Conservation (phyloP, 2,888 invertebrate genomes). For the Cerastis rubricosa region DNA sequence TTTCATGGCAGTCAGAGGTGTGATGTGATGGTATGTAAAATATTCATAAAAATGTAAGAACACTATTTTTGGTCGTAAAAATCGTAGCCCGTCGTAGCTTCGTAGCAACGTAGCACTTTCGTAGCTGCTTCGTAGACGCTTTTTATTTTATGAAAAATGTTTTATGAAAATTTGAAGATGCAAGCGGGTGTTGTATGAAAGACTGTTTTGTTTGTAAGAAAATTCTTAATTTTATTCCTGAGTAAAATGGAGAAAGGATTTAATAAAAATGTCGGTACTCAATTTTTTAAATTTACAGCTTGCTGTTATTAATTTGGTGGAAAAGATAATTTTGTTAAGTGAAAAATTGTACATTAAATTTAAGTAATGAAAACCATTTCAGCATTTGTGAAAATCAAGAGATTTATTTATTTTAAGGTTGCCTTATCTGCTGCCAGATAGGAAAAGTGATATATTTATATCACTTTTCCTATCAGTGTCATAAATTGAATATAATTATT, state of each 20-base stretch:
- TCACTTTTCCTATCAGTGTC: too few species aligned
- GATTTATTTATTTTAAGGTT: background rate
- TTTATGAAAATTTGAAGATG: constrained; percentile 40
- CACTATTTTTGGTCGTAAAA: constrained; percentile 10
- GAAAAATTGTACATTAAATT: background rate
- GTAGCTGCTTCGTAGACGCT: constrained; percentile 27
- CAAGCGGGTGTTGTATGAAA: constrained; percentile 17
- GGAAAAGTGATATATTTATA: too few species aligned
- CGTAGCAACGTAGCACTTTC: constrained; percentile 12
- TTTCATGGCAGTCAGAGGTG: too few species aligned
- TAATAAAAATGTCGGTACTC: constrained; percentile 21
- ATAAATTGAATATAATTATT: background rate
- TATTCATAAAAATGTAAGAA: constrained; percentile 8
- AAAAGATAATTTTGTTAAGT: background rate
- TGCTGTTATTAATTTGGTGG: background rate
- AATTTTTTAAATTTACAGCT: constrained; percentile 11
- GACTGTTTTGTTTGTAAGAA: constrained; percentile 6
- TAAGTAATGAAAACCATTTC: background rate
- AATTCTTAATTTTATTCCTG: constrained; percentile 35
- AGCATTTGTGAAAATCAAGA: background rate
- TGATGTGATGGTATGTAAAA: background rate
- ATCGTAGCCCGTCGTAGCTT: constrained; percentile 7
- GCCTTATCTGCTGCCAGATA: background rate
- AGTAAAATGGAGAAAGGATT: constrained; percentile 13
- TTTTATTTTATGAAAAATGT: constrained; percentile 48